A percentile compares a stretch with the other conserved stretches of the same genome.
phyloP scores from a whole-genome alignment of 2,113 vertebrate species.

The Sapayoa aenigma region DNA sequence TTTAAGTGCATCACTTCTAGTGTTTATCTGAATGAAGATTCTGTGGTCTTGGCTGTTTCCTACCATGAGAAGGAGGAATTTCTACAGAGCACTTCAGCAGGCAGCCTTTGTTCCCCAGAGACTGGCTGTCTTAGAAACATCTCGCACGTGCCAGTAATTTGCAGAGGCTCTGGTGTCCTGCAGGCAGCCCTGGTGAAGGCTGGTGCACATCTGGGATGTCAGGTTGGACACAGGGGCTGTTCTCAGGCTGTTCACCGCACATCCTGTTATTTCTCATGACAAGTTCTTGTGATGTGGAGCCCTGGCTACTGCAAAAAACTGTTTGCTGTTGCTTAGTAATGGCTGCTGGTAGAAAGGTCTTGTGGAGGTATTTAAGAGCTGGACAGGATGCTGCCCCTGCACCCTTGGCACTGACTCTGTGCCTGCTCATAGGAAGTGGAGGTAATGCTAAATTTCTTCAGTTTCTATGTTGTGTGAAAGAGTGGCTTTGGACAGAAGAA shows the following conservation, averaged over 20 bases:
- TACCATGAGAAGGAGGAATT: neutral
- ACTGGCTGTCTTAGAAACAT: neutral
- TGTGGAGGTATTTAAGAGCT: neutral
- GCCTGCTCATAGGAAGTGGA: neutral
- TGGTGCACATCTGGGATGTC: rapidly evolving
- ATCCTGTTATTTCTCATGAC: neutral
- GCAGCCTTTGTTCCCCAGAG: neutral
- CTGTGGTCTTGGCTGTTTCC: neutral
- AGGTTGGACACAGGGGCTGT: rapidly evolving
- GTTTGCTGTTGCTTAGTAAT: neutral
- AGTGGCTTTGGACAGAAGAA: neutral
- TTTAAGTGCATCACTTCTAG: neutral
- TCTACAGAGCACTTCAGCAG: neutral
- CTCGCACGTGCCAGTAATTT: rapidly evolving
- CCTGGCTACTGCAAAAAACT: neutral
- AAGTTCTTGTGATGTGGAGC: neutral
- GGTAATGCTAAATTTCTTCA: neutral
- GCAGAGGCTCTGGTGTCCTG: neutral
- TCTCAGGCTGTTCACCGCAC: neutral
- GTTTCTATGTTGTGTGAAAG: neutral
- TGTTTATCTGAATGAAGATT: neutral
- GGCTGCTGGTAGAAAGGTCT: neutral
- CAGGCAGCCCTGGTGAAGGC: rapidly evolving
- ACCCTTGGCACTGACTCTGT: neutral
- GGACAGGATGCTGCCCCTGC: neutral